Conservation (phyloP, 64 coral and sea anemone genomes). For the Anthopleura sola region DNA sequence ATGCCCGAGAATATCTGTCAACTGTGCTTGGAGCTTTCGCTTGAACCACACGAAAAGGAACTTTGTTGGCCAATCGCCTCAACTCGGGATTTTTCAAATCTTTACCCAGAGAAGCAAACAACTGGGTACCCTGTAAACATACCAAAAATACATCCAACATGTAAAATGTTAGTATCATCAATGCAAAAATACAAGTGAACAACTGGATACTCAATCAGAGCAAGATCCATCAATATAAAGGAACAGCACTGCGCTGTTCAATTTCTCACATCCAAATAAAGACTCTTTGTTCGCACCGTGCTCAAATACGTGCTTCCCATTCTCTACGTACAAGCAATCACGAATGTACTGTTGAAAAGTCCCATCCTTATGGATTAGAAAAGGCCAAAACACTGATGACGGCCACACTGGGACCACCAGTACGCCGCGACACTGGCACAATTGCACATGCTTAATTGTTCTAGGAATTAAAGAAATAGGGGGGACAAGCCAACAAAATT, state of each 20-base stretch:
- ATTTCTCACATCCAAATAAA: constrained; percentile 32
- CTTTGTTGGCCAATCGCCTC: constrained; percentile 1
- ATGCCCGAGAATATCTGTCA: constrained; percentile 42
- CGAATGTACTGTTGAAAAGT: not conserved
- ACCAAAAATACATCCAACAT: not conserved
- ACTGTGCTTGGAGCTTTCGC: constrained; percentile 38
- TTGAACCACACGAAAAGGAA: constrained; percentile 27
- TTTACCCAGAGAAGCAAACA: constrained; percentile 6
- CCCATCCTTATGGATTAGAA: not conserved
- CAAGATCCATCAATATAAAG: constrained; percentile 10
- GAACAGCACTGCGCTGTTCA: constrained; percentile 24
- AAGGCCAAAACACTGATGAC: not conserved
- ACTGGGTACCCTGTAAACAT: constrained; percentile 16
- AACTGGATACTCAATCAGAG: too few species aligned
- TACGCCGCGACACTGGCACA: not conserved
- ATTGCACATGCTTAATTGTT: not conserved
- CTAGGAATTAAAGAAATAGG: not conserved
- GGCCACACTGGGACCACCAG: too few species aligned
- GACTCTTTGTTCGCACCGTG: constrained; percentile 29
- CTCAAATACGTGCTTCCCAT: constrained; percentile 13
- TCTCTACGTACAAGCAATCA: constrained; percentile 8
- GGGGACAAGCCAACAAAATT: not conserved
- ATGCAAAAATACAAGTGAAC: too few species aligned
- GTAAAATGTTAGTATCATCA: too few species aligned
- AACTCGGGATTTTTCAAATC: constrained; percentile 30